Evolutionary conservation across 1,140 invertebrate genomes (phyloP).

Genomic region (Brachionus plicatilis): DNA sequence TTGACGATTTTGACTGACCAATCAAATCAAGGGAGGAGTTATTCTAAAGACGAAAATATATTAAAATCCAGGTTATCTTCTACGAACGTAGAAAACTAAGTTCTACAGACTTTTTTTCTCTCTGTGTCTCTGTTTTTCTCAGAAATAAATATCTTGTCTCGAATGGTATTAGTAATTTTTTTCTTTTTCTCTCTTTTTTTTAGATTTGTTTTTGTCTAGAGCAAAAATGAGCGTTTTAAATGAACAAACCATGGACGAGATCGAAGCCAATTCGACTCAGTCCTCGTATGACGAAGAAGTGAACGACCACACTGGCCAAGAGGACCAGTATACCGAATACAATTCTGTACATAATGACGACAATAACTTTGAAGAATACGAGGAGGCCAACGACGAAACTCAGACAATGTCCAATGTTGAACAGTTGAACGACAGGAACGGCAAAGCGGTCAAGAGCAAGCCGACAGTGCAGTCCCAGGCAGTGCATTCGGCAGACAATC

Average conservation of each 20-base stretch:
- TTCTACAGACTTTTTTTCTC: conserved; percentile 6
- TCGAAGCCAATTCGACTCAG: conserved; percentile 1
- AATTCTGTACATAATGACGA: conserved; percentile 2
- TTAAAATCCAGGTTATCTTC: conserved; percentile 19
- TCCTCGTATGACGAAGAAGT: conserved; percentile 21
- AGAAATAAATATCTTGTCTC: conserved; percentile 36
- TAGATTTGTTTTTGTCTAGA: background rate
- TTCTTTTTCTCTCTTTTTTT: background rate
- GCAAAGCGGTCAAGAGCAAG: background rate
- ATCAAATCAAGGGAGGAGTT: conserved; percentile 10
- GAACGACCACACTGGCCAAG: background rate
- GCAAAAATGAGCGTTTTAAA: conserved; percentile 29
- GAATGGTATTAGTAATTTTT: background rate
- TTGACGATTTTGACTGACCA: background rate
- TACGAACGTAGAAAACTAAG: background rate
- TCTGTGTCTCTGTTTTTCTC: background rate
- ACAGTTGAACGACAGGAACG: background rate
- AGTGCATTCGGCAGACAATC: conserved; percentile 42
- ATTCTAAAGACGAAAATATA: background rate
- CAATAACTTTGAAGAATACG: background rate
- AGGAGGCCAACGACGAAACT: background rate
- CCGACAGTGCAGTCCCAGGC: background rate
- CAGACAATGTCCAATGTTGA: background rate
- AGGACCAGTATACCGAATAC: background rate
- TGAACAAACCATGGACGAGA: conserved; percentile 19